Conservation (phyloP, 2,113 vertebrate genomes). For the Eretmochelys imbricata region DNA sequence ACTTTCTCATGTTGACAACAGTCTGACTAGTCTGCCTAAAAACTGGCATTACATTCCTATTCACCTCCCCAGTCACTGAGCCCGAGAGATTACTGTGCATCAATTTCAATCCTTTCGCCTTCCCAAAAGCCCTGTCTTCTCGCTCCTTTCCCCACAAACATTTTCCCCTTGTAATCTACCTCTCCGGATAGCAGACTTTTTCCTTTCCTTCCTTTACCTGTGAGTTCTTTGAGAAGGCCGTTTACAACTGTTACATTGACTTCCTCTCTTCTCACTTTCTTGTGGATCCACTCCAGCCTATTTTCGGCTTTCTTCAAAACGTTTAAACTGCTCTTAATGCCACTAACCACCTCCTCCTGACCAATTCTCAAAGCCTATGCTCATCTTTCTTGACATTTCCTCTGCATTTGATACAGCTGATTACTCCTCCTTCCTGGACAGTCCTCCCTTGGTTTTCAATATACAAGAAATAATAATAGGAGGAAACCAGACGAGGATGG, state of each 20-base stretch:
- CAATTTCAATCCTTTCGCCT: background rate
- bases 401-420: background rate
- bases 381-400: background rate
- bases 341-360: background rate
- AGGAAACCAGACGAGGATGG: background rate
- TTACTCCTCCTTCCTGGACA: background rate
- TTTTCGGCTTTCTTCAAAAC: background rate
- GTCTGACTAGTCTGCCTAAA: background rate
- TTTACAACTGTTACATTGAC: background rate
- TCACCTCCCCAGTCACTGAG: background rate
- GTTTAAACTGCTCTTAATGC: background rate
- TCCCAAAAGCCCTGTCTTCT: background rate
- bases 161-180: background rate
- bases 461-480: background rate
- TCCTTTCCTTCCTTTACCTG: background rate
- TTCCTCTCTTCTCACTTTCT: background rate
- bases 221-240: background rate
- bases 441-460: background rate
- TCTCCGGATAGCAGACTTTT: background rate
- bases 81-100: background rate
- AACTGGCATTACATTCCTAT: background rate
- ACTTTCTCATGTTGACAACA: background rate
- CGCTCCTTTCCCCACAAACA: background rate
- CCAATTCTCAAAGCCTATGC: background rate
- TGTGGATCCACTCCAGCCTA: background rate